phyloP scores from a whole-genome alignment of 92 coral and sea anemone species.

The Porites divaricata region DNA sequence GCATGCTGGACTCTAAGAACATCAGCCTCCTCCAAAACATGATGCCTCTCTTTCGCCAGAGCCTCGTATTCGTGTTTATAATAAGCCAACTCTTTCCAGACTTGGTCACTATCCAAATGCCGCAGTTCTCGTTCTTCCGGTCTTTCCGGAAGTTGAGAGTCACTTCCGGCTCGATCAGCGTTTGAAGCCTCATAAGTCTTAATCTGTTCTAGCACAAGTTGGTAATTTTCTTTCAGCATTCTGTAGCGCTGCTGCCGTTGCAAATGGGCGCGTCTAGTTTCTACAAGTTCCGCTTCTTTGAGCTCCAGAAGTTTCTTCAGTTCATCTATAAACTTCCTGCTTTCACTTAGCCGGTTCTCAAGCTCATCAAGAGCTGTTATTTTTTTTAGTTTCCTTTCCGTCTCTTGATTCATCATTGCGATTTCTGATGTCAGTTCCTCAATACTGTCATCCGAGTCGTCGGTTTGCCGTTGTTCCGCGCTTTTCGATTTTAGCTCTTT shows the following conservation, averaged over 20 bases:
- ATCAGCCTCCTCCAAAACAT: slow-evolving; percentile 83
- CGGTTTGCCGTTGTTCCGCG: not conserved
- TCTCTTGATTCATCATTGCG: not conserved
- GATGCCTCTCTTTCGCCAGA: slow-evolving; percentile 88
- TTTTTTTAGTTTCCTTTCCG: slow-evolving; percentile 24
- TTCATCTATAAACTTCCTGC: slow-evolving; percentile 70
- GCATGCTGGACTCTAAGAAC: slow-evolving; percentile 85
- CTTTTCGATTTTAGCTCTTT: not conserved
- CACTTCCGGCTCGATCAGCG: slow-evolving; percentile 44
- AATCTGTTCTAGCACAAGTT: slow-evolving; percentile 86
- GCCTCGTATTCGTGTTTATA: slow-evolving; percentile 88
- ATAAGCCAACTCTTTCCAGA: slow-evolving; percentile 96
- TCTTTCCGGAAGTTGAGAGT: slow-evolving; percentile 56
- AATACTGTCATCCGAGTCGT: not conserved
- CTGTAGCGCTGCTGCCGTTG: slow-evolving; percentile 93
- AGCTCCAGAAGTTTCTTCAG: slow-evolving; percentile 80
- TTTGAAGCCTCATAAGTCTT: slow-evolving; percentile 76
- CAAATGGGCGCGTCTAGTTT: slow-evolving; percentile 81
- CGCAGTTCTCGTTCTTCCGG: slow-evolving; percentile 81
- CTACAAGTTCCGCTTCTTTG: slow-evolving; percentile 90
- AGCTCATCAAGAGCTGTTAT: slow-evolving; percentile 26
- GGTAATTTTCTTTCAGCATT: slow-evolving; percentile 78
- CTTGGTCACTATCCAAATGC: slow-evolving; percentile 92
- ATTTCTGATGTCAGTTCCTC: slow-evolving; percentile 11
- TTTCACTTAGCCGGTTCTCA: slow-evolving; percentile 27